Base-by-base conservation (phyloP, 2,113 vertebrate genomes). In the Oncorhynchus tshawytscha region DNA sequence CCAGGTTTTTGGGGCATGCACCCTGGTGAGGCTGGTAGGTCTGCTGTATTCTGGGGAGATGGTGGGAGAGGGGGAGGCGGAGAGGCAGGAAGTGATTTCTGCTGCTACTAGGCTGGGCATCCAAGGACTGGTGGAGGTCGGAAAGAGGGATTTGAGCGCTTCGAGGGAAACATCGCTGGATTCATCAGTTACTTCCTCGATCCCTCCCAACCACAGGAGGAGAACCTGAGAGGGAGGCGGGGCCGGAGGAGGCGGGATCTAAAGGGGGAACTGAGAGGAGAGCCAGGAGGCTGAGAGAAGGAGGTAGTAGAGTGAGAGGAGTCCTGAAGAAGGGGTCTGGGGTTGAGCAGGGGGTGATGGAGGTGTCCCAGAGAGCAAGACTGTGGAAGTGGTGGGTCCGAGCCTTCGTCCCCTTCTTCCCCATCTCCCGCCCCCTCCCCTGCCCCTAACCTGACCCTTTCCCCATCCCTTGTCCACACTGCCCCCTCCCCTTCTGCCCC, bases 41-140 rank as follows among this genome's bases (percentile, higher is more conserved):
- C 94, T 96, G 80, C 83, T 98, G 9, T 98, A 97, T 79, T 95
- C 95, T 0, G 96, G 95, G 0, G 92, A 96, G 88, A 93, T 97
- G 89, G 86, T 92, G 13, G 90, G 90, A n/a, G 89, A 92, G 9
- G 93, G 25, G 25, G 25, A 25, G 25, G 25, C 94, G 0, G 82
- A 82, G 39, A 93, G 88, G 71, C 91, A 92, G 31, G 93, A 95
- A 20, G 93, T 96, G 13, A 87, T 97, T 71, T 93, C 90, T 3
- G 95, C 95, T 0, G 95, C 96, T 3, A 91, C 94, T 74, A 90
- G 70, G 74, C 92, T 98, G 71, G 95, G 94, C 0, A 84, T 98
- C 51, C 87, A 90, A 0, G 94, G 94, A 62, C 93, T 97, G 75
- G 91, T 91, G 73, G 87, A 87, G 54, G 80, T 86, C 67, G 88